Evolutionary conservation across 1,140 invertebrate genomes (phyloP), one percentile per base, ranked within the genome.

Genomic region (Listronotus oregonensis): DNA sequence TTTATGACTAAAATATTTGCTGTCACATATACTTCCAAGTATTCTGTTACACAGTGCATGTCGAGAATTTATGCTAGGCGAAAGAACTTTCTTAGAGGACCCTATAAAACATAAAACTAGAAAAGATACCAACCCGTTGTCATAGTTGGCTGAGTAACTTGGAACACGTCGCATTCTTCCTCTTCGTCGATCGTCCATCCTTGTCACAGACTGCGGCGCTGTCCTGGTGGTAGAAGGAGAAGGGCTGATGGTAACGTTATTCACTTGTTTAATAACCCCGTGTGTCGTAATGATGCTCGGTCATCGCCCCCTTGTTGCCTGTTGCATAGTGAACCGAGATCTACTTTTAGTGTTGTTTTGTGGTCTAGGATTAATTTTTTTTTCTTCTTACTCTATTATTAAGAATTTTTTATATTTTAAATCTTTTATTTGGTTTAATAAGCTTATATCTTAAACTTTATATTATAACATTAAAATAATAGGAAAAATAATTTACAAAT

Each of bases 221-320:
- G 47, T 40, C 50, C 58, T 47, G 62, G 62, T 47, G 49, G 68
- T 60, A 72, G 64, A 72, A 69, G 67, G 72, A 72, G 70, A 72
- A 68, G 69, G 67, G 64, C 65, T 68, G 54, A 62, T 65, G 42
- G 66, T 74, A 71, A 69, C 71, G 71, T 75, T 75, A 73, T 69
- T 69, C 67, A 63, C 67, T 59, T 72, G 72, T 73, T 67, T 75
- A 75, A 75, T 73, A 74, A 75, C 74, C 74, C 74, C 69, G 64
- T 70, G 72, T 73, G 73, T 68, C 68, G 74, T 74, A 75, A 74
- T 75, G 72, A 74, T 72, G 56, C 50, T 69, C 71, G 74, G 73
- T 72, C 73, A 73, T 68, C 69, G 73, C 69, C 71, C 73, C 66
- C 69, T 50, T 56, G 55, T 59, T 70, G 63, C 63, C 66, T 67